Percentiles rank a stretch among this genome's conserved stretches.
These are phyloP conservation scores for Globodera ellingtonae DNA, from an alignment of 1,140 invertebrate species.

Conservation along the genomic window DNA sequence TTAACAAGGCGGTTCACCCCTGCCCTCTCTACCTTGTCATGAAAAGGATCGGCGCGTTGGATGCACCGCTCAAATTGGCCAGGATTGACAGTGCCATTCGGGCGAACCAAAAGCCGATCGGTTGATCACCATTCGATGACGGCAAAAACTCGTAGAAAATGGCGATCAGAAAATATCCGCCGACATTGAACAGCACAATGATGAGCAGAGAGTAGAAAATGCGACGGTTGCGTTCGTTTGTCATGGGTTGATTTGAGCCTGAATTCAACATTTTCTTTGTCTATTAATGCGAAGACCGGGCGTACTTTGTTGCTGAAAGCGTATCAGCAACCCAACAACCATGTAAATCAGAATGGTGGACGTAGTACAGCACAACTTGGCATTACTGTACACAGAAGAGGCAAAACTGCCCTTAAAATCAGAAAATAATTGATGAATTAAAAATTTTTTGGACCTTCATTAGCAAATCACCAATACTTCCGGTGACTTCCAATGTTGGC, in stretches of 20 bases:
- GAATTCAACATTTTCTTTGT: not conserved
- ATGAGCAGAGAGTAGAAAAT: conserved; percentile 5
- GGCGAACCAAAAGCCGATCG: not conserved
- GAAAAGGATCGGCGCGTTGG: not conserved
- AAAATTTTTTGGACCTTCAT: not conserved
- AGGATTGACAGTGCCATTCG: not conserved
- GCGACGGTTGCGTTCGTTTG: not conserved
- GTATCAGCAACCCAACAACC: not conserved
- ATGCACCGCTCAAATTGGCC: not conserved
- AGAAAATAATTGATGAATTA: no score
- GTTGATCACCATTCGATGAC: not conserved
- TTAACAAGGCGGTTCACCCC: not conserved
- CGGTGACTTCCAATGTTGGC: not conserved
- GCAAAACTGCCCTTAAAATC: not conserved
- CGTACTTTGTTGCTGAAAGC: not conserved
- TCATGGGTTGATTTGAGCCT: not conserved
- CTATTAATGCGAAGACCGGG: not conserved
- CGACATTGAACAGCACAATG: conserved; percentile 5
- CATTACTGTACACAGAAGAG: not conserved
- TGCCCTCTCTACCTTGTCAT: not conserved
- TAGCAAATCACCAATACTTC: not conserved
- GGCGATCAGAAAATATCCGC: not conserved
- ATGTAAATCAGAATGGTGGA: not conserved
- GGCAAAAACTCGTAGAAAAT: not conserved
- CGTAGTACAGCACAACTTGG: not conserved